Conservation (phyloP, 2,113 vertebrate genomes). For the Cebidichthys violaceus region DNA sequence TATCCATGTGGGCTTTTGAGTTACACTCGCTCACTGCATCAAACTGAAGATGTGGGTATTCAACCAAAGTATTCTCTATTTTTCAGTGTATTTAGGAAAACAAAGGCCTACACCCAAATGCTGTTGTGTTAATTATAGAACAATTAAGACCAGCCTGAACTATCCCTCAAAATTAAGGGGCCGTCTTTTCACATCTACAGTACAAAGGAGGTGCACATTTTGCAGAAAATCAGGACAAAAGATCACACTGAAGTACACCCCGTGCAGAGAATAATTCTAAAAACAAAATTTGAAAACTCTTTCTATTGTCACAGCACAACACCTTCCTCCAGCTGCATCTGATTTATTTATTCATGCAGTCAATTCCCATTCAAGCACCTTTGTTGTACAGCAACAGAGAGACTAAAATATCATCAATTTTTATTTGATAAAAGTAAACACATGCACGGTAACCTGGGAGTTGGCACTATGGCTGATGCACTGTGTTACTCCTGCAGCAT, state of each 20-base stretch:
- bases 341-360: slow-evolving; percentile 51
- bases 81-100: slow-evolving; percentile 54
- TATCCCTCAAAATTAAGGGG: slow-evolving; percentile 38
- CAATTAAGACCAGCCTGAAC: slow-evolving; percentile 33
- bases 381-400: slow-evolving; percentile 44
- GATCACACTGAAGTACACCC: not conserved
- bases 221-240: not conserved
- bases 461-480: slow-evolving; percentile 6
- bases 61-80: slow-evolving; percentile 48
- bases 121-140: slow-evolving; percentile 52
- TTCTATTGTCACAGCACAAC: not conserved
- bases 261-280: not conserved
- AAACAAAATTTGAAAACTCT: slow-evolving; percentile 6
- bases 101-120: slow-evolving; percentile 42
- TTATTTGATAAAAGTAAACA: slow-evolving; percentile 56
- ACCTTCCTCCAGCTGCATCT: slow-evolving; percentile 26
- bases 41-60: slow-evolving; percentile 55
- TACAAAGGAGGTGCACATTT: not conserved
- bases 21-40: slow-evolving; percentile 62
- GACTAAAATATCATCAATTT: slow-evolving; percentile 46
- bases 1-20: slow-evolving; percentile 67
- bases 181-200: not conserved
- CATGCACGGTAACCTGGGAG: slow-evolving; percentile 19
- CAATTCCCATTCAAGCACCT: slow-evolving; percentile 44
- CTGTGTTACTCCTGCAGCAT: not conserved